A percentile compares a stretch with the other conserved stretches of the same genome.
Conservation (phyloP, 2,113 vertebrate genomes). For the Nycticorax nycticorax region DNA sequence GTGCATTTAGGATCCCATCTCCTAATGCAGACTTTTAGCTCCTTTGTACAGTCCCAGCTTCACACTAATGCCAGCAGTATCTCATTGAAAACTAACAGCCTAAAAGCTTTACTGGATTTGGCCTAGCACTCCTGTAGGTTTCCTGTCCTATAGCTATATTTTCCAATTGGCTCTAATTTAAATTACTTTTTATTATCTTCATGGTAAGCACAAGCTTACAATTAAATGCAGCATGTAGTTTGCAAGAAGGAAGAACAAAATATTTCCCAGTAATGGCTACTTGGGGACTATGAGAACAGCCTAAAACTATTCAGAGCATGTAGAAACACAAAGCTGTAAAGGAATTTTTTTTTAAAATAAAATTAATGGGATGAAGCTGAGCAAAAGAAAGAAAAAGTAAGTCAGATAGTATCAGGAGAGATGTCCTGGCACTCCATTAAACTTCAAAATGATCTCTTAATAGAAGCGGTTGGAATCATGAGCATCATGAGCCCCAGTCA, state of each 20-base stretch:
- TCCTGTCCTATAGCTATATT: background rate
- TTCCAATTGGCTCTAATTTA: background rate
- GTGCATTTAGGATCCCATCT: background rate
- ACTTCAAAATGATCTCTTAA: background rate
- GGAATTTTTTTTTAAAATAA: background rate
- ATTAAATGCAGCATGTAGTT: background rate
- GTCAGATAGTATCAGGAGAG: background rate
- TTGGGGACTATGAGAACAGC: background rate
- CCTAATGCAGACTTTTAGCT: background rate
- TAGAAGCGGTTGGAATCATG: background rate
- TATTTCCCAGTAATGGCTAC: background rate
- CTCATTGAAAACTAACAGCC: background rate
- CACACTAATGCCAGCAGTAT: background rate
- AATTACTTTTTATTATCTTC: constrained; percentile 24
- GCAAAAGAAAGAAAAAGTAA: background rate
- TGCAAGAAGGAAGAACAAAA: constrained; percentile 7
- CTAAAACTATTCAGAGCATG: background rate
- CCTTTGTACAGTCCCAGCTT: background rate
- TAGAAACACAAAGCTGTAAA: background rate
- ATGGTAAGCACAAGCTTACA: background rate
- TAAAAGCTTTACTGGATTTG: background rate
- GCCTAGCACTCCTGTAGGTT: background rate
- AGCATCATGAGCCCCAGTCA: background rate
- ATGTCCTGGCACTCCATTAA: background rate
- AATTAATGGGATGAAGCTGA: constrained; percentile 3